Conservation (phyloP, 2,113 vertebrate genomes). For the Xyliphius kryptos region DNA sequence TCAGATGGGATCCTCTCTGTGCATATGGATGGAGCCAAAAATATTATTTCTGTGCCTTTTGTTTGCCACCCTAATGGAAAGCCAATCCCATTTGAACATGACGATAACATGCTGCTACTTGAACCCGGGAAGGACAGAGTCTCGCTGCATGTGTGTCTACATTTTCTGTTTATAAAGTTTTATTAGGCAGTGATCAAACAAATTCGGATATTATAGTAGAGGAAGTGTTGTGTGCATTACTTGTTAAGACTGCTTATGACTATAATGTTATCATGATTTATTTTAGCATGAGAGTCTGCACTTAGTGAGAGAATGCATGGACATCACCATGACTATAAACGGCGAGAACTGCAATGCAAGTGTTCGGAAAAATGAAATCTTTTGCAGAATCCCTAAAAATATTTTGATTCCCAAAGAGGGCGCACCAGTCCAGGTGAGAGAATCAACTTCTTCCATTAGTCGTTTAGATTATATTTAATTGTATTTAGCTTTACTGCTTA, state of each 20-base stretch:
- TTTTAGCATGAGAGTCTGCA: slow-evolving; percentile 82
- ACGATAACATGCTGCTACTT: slow-evolving; percentile 58
- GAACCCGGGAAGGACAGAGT: slow-evolving; percentile 70
- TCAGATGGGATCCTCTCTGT: slow-evolving; percentile 72
- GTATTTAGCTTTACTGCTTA: too few relatives aligned
- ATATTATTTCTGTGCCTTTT: slow-evolving; percentile 62
- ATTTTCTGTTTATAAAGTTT: slow-evolving; percentile 11
- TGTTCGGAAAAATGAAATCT: slow-evolving; percentile 79
- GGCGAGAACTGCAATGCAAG: slow-evolving; percentile 73
- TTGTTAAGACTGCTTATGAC: too few relatives aligned
- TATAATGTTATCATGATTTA: too few relatives aligned
- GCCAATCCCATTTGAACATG: slow-evolving; percentile 60
- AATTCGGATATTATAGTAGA: too few relatives aligned
- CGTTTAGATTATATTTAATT: too few relatives aligned
- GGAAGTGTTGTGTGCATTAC: too few relatives aligned
- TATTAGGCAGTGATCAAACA: too few relatives aligned
- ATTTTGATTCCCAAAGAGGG: slow-evolving; percentile 63
- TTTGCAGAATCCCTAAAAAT: slow-evolving; percentile 75
- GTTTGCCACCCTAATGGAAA: slow-evolving; percentile 69
- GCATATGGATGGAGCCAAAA: slow-evolving; percentile 67
- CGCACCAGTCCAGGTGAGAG: slow-evolving; percentile 69
- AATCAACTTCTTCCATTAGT: background rate
- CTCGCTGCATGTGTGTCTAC: slow-evolving; percentile 75
- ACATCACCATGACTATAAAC: slow-evolving; percentile 76
- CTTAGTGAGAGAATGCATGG: slow-evolving; percentile 74